Percentiles rank a stretch among this genome's conserved stretches.
Evolutionary conservation across 2,113 vertebrate genomes (phyloP).

Genomic region (Pterocles gutturalis): DNA sequence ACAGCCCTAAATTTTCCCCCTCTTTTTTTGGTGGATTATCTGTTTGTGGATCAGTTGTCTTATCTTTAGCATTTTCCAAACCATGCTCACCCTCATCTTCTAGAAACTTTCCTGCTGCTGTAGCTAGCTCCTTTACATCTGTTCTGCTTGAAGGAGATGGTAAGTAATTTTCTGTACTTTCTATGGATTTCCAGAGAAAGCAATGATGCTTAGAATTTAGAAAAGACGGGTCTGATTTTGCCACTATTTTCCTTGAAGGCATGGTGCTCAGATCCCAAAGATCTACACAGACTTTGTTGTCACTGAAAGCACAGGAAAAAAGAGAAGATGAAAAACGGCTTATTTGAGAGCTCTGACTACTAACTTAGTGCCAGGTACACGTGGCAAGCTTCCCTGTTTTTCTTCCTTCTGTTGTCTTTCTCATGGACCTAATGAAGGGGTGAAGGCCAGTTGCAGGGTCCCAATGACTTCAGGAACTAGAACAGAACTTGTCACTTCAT

Average conservation of each 20-base stretch:
- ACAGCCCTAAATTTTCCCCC: neutral
- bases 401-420: neutral
- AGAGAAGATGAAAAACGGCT: neutral
- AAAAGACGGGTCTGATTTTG: neutral
- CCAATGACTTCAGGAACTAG: neutral
- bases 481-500: neutral
- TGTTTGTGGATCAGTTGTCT: neutral
- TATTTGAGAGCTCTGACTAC: neutral
- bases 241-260: neutral
- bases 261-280: neutral
- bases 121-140: neutral
- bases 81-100: neutral
- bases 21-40: neutral
- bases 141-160: neutral
- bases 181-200: neutral
- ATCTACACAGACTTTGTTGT: neutral
- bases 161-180: neutral
- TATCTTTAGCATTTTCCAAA: neutral
- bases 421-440: neutral
- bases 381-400: neutral
- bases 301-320: neutral
- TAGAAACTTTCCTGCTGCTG: neutral
- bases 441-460: neutral
- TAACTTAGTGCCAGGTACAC: neutral
- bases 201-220: neutral